Conservation (phyloP, 2,888 invertebrate species). For the Philaethria dido region DNA sequence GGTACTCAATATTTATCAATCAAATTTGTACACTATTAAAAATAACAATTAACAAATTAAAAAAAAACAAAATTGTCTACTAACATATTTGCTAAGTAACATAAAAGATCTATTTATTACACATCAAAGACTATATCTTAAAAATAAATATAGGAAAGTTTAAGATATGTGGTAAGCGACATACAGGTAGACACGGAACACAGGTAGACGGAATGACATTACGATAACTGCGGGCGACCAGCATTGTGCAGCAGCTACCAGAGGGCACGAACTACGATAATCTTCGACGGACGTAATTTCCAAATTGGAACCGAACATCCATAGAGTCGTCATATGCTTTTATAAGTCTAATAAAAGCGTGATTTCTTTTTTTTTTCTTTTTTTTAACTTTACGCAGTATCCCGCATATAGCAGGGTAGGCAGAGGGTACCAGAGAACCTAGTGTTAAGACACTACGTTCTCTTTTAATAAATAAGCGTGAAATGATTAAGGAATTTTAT, state of each 20-base stretch:
- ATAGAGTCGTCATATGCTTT: conserved; percentile 50
- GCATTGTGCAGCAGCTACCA: conserved; percentile 71
- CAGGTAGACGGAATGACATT: conserved; percentile 12
- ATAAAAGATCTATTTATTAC: not conserved
- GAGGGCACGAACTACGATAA: conserved; percentile 69
- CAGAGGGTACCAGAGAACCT: no score
- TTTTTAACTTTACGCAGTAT: no score
- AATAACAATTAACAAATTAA: no score
- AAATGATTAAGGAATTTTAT: no score
- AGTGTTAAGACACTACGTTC: no score
- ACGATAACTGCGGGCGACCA: conserved; percentile 53
- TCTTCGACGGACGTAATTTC: conserved; percentile 78
- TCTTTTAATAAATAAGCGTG: no score
- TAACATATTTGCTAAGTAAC: no score
- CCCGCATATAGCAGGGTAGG: no score
- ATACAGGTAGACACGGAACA: not conserved
- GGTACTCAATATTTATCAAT: no score
- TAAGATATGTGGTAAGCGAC: not conserved
- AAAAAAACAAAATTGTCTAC: no score
- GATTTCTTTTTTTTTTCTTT: not conserved
- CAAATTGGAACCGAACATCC: conserved; percentile 58
- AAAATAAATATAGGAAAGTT: not conserved
- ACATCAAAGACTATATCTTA: not conserved
- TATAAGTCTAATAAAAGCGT: not conserved
- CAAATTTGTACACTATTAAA: no score